phyloP scores from a whole-genome alignment of 1,140 invertebrate genomes.

The Cryptotermes secundus region DNA sequence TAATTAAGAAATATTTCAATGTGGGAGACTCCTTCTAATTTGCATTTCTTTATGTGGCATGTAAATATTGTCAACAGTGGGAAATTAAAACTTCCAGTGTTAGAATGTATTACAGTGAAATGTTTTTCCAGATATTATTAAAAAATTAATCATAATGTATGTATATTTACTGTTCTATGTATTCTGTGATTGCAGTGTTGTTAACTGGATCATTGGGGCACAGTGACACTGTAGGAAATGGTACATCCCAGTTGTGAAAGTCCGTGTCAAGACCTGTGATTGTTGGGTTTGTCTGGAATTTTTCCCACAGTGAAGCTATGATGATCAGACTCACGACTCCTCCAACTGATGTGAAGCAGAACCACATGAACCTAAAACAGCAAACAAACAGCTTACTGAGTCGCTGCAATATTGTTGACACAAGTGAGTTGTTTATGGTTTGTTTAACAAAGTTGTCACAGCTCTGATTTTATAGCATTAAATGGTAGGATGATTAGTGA shows the following conservation, averaged over 20 bases:
- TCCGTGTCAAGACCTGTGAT: constrained; percentile 71
- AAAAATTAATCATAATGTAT: neutral
- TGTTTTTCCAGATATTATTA: no score
- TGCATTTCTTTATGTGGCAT: no score
- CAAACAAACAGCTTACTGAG: neutral
- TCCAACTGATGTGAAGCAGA: constrained; percentile 64
- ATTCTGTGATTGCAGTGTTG: neutral
- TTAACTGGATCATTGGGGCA: constrained; percentile 51
- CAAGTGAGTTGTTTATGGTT: no score
- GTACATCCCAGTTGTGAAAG: constrained; percentile 71
- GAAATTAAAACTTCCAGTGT: no score
- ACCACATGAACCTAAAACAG: constrained; percentile 69
- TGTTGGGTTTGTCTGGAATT: constrained; percentile 76
- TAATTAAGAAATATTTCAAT: no score
- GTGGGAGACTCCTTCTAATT: no score
- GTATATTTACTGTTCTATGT: neutral
- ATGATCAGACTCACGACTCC: constrained; percentile 65
- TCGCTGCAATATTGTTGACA: no score
- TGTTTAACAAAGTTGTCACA: no score
- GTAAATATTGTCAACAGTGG: no score
- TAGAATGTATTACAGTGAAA: no score
- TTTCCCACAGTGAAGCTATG: constrained; percentile 71
- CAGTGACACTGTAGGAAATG: constrained; percentile 66
- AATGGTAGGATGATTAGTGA: no score
- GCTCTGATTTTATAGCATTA: no score